These are phyloP conservation scores for Glossophaga mutica DNA, from an alignment of 2,797 vertebrate genomes.

Conservation along the genomic window DNA sequence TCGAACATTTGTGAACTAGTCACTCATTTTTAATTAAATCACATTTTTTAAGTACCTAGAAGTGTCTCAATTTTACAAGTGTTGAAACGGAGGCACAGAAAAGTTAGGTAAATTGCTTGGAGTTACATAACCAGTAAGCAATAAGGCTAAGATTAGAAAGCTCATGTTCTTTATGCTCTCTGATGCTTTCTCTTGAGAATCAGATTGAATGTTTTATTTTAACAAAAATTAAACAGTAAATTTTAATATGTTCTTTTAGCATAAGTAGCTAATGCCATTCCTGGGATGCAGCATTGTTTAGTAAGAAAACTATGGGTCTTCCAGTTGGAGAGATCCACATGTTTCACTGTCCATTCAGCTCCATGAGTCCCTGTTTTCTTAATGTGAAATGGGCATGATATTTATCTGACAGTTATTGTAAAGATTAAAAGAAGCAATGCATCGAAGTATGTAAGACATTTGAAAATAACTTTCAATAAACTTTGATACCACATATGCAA, in stretches of 20 bases:
- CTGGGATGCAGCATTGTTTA: background rate
- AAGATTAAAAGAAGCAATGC: conserved; percentile 12
- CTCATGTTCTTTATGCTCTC: background rate
- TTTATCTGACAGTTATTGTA: background rate
- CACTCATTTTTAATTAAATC: background rate
- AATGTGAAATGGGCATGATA: background rate
- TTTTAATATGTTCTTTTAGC: background rate
- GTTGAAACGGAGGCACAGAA: background rate
- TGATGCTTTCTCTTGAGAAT: background rate
- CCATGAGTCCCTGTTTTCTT: background rate
- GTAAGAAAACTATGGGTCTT: background rate
- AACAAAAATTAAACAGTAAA: background rate
- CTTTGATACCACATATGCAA: background rate
- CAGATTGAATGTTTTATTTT: background rate
- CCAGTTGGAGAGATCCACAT: background rate
- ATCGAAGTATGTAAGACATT: background rate
- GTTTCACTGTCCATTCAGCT: background rate
- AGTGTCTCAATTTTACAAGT: background rate
- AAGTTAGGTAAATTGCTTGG: background rate
- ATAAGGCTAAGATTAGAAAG: background rate
- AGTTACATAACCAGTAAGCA: background rate
- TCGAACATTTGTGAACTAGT: background rate
- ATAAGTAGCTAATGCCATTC: background rate
- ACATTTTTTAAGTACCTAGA: background rate
- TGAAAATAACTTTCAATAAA: conserved; percentile 1